Evolutionary conservation across 2,113 vertebrate species (phyloP).

Genomic region (Polypterus bichir): DNA sequence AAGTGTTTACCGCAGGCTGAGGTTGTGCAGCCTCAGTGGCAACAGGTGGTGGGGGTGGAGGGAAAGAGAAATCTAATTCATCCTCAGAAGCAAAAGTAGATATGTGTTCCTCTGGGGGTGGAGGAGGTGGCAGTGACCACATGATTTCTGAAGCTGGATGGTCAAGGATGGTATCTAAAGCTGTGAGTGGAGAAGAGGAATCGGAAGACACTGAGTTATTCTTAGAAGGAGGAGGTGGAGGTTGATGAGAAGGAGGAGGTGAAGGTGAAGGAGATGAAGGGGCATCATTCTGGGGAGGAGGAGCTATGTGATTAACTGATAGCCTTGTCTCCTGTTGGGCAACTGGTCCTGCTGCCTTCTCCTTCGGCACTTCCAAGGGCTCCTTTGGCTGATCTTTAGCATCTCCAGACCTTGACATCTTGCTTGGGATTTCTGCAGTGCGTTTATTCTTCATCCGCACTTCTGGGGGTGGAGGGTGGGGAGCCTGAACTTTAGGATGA

Average conservation of each 20-base stretch:
- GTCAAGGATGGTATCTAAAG: constrained; percentile 27
- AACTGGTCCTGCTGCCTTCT: no score
- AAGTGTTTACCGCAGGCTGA: not conserved
- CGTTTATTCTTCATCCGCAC: constrained; percentile 49
- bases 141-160: constrained; percentile 24
- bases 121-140: constrained; percentile 82
- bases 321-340: no score
- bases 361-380: no score
- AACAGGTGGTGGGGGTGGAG: constrained; percentile 38
- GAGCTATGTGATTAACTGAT: not conserved
- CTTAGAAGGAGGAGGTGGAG: constrained; percentile 64
- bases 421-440: constrained; percentile 10
- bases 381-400: no score
- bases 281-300: constrained; percentile 1
- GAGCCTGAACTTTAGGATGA: constrained; percentile 77
- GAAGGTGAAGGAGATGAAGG: constrained; percentile 58
- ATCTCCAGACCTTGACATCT: no score
- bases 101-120: constrained; percentile 48
- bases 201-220: constrained; percentile 34
- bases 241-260: constrained; percentile 70
- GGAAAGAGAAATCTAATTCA: constrained; percentile 56
- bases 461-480: constrained; percentile 68
- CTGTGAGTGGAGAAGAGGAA: constrained; percentile 11
- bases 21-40: fast-evolving
- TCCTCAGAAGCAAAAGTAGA: constrained; percentile 69